Evolutionary conservation across 1,140 invertebrate species (phyloP), one percentile per base, ranked within the genome.

Genomic region (Zaprionus ghesquierei): DNA sequence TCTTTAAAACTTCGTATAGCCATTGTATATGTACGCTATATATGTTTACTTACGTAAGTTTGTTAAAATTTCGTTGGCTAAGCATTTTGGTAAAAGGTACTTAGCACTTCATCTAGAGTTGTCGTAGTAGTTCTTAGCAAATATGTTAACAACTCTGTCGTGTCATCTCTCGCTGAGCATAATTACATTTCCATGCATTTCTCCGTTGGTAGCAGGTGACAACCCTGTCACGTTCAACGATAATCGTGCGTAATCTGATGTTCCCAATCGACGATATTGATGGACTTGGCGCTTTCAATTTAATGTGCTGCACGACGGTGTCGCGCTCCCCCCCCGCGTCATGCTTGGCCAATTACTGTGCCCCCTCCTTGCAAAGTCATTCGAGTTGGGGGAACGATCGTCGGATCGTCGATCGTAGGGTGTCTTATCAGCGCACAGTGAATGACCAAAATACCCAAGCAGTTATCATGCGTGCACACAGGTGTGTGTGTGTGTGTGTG

Each of bases 81-180:
- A 84, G 80, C 80, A 82, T 12, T 81, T 81, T 56, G 41, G 23
- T 63, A 18, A 70, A 69, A 69, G 31, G 60, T 65, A 65, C 68
- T 60, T 60, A 49, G 22, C 69, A 68, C 63, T 75, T 59, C 10
- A 62, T 13, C 4, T 13, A 75, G 80, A 49, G 80, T 79, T 79
- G 76, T 31, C 80, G 54, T 35, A 33, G 10, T 23, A n/a, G n/a
- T 20, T 2, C 27, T 5, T 8, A 25, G 2, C 25, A 25, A 25
- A 25, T 25, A 25, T 25, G 2, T 46, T 46, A 18, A 9, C 41
- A 20, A 22, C 41, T 10, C 41, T 44, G 18, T 2, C 5, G 9
- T 20, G 8, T 5, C 18, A 29, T 8, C 6, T 29, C 27, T 1
- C 6, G 9, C 9, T 29, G 0, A 29, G 3, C 27, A 29, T 29